These are phyloP conservation scores for Brachionus paranguensis DNA, from an alignment of 1,140 invertebrate species.

Conservation along the genomic window DNA sequence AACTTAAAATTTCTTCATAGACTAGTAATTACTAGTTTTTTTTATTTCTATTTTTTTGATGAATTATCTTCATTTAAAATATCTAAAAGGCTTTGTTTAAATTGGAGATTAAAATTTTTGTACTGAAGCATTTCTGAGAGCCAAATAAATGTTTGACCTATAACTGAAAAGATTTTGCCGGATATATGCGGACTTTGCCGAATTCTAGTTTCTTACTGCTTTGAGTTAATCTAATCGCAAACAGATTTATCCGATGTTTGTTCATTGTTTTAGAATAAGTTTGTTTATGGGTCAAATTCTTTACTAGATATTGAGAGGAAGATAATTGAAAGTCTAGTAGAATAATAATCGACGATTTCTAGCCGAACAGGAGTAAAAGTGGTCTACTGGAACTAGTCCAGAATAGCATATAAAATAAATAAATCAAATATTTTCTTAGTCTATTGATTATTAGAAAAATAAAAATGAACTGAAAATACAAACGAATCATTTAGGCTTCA, in stretches of 20 bases:
- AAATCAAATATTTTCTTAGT: background rate
- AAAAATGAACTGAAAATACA: background rate
- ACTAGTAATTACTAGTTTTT: background rate
- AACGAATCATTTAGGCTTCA: background rate
- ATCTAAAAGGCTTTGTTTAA: background rate
- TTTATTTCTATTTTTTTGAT: background rate
- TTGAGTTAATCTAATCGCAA: slow-evolving; percentile 18
- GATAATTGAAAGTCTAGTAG: slow-evolving; percentile 6
- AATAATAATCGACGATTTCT: background rate
- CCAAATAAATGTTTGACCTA: background rate
- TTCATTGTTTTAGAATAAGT: background rate
- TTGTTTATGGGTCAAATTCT: slow-evolving; percentile 25
- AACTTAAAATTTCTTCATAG: background rate
- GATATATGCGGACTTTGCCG: background rate
- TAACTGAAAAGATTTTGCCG: background rate
- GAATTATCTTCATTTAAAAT: background rate
- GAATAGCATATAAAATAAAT: background rate
- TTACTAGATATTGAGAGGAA: background rate
- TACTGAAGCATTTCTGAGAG: background rate
- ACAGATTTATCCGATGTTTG: slow-evolving; percentile 26
- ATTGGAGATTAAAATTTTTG: slow-evolving; percentile 1
- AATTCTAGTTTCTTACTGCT: background rate
- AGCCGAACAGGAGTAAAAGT: background rate
- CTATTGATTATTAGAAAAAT: background rate
- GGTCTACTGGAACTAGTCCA: background rate